Evolutionary conservation across 2,888 invertebrate species (phyloP).

Genomic region (Eilema griseolum): DNA sequence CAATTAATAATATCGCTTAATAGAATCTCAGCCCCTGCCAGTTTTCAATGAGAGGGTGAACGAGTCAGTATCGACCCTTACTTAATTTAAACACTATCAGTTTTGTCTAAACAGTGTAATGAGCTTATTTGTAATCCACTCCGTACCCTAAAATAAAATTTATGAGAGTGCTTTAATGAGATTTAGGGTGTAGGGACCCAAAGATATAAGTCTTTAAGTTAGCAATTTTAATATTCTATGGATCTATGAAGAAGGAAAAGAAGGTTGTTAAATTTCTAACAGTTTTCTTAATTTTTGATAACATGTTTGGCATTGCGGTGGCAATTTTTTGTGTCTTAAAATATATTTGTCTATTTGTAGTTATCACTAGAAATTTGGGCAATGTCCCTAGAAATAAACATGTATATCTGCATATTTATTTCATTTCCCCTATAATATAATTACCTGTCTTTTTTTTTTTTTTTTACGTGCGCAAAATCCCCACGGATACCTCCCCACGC

Average conservation of each 20-base stretch:
- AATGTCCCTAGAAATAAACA: too few species aligned
- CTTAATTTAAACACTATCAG: slow-evolving; percentile 60
- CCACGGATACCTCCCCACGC: too few species aligned
- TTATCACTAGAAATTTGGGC: too few species aligned
- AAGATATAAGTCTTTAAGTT: slow-evolving; percentile 33
- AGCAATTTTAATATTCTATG: slow-evolving; percentile 31
- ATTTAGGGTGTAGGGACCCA: slow-evolving; percentile 47
- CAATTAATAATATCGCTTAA: slow-evolving; percentile 48
- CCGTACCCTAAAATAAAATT: slow-evolving; percentile 62
- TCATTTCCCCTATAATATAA: too few species aligned
- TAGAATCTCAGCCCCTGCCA: slow-evolving; percentile 43
- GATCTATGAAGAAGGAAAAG: background rate
- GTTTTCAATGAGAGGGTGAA: slow-evolving; percentile 36
- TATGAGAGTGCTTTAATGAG: slow-evolving; percentile 61
- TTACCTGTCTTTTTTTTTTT: too few species aligned
- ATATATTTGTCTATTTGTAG: too few species aligned
- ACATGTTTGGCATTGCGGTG: too few species aligned
- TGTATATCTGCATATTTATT: too few species aligned
- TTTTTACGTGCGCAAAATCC: too few species aligned
- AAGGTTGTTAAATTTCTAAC: background rate
- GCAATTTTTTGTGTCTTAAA: too few species aligned
- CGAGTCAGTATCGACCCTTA: slow-evolving; percentile 27
- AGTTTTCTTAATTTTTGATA: too few species aligned
- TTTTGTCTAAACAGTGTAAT: slow-evolving; percentile 64
- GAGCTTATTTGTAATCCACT: slow-evolving; percentile 66